Base-by-base conservation (phyloP, 64 coral and sea anemone species). In the Dendrophyllia cribrosa region DNA sequence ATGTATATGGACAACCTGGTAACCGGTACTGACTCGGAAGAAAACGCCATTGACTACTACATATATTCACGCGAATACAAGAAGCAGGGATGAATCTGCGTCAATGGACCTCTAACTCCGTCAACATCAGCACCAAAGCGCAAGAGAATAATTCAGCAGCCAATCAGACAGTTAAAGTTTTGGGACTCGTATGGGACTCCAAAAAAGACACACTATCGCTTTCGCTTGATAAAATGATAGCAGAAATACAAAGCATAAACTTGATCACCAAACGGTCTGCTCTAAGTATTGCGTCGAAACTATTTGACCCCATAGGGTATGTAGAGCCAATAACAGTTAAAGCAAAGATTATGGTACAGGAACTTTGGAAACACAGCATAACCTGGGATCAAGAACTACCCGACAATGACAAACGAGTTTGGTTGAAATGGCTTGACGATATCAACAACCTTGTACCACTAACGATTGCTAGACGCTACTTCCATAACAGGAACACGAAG, bases 331-430 rank as follows among this genome's bases (percentile, higher is more conserved):
- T 88, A 43, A 61, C 86, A 48, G 67, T 61, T 4, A 61, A 74
- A 58, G 67, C n/a, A 24, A 73, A 73, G 24, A 87, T 87, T 4
- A 88, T 88, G 86, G 46, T 76, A 2, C 86, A 88, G 14, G 86
- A 88, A 3, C 51, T 88, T 7, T 63, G 79, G 91, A 93, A 87
- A 70, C 48, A 55, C 47, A 87, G 43, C 73, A 51, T 87, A 59
- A 69, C 13, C 14, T 93, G 83, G 91, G 91, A 93, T 69, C 26
- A 87, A 47, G 50, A 80, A 9, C 51, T 87, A 43, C 91, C 91
- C 1, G 8, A 80, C 56, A 22, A 66, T 20, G 51, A 88, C 13
- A 93, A 69, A 88, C 76, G 60, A 63, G 19, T 74, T 7, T 88
- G 76, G 92, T 20, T 73, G 14, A 66, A 62, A 61, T 88, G 85